Evolutionary conservation across 2,888 invertebrate species (phyloP).

Genomic region (Ornithoptera alexandrae): DNA sequence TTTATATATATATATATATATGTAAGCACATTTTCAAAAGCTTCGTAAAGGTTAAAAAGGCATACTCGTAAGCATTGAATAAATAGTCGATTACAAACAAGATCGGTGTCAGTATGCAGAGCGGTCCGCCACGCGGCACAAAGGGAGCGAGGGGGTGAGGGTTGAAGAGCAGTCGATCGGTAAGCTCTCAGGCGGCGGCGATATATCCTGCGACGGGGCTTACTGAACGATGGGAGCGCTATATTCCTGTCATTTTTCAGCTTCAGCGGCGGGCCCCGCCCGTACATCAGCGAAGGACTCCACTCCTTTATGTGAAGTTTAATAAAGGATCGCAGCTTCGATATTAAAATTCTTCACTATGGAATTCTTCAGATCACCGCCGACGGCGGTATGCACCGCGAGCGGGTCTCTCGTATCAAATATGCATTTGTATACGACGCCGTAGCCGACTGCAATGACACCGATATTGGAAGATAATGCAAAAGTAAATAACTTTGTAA

Average conservation of each 20-base stretch:
- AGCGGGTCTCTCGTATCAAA: slow-evolving; percentile 1
- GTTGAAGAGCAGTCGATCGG: no score
- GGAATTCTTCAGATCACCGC: slow-evolving; percentile 31
- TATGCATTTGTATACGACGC: slow-evolving; percentile 10
- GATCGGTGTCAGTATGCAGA: no score
- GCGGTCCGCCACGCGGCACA: no score
- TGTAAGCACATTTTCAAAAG: no score
- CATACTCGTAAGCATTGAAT: no score
- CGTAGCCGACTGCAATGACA: slow-evolving; percentile 2
- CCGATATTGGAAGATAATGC: slow-evolving; percentile 17
- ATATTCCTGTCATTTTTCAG: slow-evolving; percentile 35
- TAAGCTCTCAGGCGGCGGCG: slow-evolving; percentile 38
- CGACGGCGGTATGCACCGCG: slow-evolving; percentile 23
- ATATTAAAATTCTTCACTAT: slow-evolving; percentile 70
- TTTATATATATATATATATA: no score
- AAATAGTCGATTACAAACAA: no score
- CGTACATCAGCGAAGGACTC: slow-evolving; percentile 38
- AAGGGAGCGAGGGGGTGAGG: no score
- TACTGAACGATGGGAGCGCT: slow-evolving; percentile 62
- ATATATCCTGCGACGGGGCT: slow-evolving; percentile 69
- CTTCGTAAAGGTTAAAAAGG: no score
- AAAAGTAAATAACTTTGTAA: not conserved
- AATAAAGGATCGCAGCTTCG: slow-evolving; percentile 59
- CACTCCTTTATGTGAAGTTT: slow-evolving; percentile 52
- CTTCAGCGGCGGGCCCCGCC: not conserved